Conservation (phyloP, 2,888 invertebrate genomes). For the Oscheius sp. region DNA sequence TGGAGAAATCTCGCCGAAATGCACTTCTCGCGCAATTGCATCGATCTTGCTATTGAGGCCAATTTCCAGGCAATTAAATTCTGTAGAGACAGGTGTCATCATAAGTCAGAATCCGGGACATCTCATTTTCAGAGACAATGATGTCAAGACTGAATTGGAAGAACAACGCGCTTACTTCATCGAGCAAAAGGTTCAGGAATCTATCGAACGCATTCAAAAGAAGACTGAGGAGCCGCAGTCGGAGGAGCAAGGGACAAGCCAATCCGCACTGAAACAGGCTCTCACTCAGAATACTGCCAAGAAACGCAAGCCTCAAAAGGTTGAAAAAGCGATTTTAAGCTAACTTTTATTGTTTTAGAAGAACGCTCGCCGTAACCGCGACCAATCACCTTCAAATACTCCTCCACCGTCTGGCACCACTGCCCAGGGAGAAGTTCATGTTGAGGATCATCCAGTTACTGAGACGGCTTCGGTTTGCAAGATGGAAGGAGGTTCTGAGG, state of each 20-base stretch:
- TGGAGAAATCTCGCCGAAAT: slow-evolving; percentile 64
- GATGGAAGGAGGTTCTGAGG: too few species aligned
- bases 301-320: neutral
- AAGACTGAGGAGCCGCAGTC: slow-evolving; percentile 2
- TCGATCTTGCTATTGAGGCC: slow-evolving; percentile 67
- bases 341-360: neutral
- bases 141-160: slow-evolving; percentile 54
- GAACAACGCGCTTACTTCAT: slow-evolving; percentile 57
- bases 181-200: slow-evolving; percentile 63
- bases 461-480: slow-evolving; percentile 11
- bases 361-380: neutral
- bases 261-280: slow-evolving; percentile 35
- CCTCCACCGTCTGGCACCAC: slow-evolving; percentile 11
- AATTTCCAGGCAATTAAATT: slow-evolving; percentile 66
- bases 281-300: slow-evolving; percentile 19
- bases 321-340: too few species aligned
- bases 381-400: neutral
- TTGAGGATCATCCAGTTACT: slow-evolving; percentile 15
- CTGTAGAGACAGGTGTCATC: slow-evolving; percentile 63
- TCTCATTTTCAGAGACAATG: slow-evolving; percentile 48
- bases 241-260: slow-evolving; percentile 32
- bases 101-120: too few species aligned
- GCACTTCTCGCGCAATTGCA: slow-evolving; percentile 61
- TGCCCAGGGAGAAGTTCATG: slow-evolving; percentile 9
- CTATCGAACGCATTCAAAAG: slow-evolving; percentile 67